These are phyloP conservation scores for Catonia carolina DNA, from an alignment of 2,888 invertebrate genomes.

Conservation along the genomic window DNA sequence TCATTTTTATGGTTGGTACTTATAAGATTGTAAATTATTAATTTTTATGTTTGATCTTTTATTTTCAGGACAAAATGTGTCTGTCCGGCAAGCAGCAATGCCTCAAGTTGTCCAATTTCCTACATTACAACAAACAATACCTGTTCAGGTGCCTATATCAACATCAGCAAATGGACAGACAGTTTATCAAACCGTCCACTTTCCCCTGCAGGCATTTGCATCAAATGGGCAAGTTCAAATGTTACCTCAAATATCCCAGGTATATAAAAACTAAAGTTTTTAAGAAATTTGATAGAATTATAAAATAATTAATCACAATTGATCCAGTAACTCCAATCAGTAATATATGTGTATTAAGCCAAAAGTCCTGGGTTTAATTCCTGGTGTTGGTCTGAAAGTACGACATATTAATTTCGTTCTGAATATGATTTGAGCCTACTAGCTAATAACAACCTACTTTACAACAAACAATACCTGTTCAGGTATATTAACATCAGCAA, in stretches of 20 bases:
- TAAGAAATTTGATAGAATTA: not conserved
- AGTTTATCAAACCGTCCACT: slow-evolving; percentile 89
- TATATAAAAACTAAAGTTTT: slow-evolving; percentile 39
- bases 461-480: too few relatives aligned
- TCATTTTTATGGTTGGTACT: too few relatives aligned
- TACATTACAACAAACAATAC: slow-evolving; percentile 63
- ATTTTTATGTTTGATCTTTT: too few relatives aligned
- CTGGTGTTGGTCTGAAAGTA: too few relatives aligned
- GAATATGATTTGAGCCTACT: too few relatives aligned
- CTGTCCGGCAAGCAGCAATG: slow-evolving; percentile 52
- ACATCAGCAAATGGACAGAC: slow-evolving; percentile 79
- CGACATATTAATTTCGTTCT: too few relatives aligned
- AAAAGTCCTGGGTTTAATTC: too few relatives aligned
- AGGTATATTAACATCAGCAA: too few relatives aligned
- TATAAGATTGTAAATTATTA: too few relatives aligned
- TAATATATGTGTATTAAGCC: too few relatives aligned
- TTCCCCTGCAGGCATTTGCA: slow-evolving; percentile 76
- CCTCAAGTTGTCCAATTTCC: slow-evolving; percentile 59
- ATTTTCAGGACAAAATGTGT: slow-evolving; percentile 60
- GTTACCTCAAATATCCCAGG: slow-evolving; percentile 76
- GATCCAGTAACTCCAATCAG: too few relatives aligned
- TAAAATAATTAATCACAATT: not conserved
- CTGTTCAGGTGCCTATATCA: slow-evolving; percentile 85
- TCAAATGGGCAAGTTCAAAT: slow-evolving; percentile 55
- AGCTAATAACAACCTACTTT: too few relatives aligned